A percentile compares a stretch with the other conserved stretches of the same genome.
Conservation (phyloP, 2,113 vertebrate species). For the Alces alces region DNA sequence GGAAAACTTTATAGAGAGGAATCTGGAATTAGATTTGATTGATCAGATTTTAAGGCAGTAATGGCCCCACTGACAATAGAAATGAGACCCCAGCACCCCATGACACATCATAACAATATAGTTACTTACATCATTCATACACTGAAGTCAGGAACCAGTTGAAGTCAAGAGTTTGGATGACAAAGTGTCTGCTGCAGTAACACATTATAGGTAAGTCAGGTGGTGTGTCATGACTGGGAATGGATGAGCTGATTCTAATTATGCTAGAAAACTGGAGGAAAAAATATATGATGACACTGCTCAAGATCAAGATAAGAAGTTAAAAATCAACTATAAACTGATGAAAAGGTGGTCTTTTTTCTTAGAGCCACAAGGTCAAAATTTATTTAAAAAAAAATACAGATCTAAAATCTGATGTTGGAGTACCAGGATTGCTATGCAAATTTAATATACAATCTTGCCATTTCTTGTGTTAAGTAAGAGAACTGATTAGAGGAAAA, state of each 20-base stretch:
- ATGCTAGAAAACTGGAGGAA: background rate
- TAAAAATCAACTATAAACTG: background rate
- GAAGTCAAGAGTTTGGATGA: background rate
- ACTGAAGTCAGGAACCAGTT: background rate
- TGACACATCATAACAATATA: background rate
- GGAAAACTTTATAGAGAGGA: background rate
- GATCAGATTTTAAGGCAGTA: background rate
- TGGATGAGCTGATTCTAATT: background rate
- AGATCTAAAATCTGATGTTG: background rate
- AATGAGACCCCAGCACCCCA: background rate
- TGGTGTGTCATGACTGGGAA: background rate
- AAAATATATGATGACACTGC: background rate
- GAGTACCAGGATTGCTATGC: background rate
- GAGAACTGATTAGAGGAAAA: background rate
- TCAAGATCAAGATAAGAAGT: background rate
- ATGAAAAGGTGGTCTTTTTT: background rate
- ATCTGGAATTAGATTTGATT: background rate
- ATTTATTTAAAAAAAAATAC: background rate
- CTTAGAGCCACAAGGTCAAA: background rate
- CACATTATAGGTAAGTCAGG: background rate
- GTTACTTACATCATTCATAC: background rate
- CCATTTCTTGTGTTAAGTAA: background rate
- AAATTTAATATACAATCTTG: background rate
- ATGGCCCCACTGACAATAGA: background rate
- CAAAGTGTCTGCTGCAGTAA: background rate